These are phyloP conservation scores for Papilio dardanus DNA, from an alignment of 1,140 invertebrate species.

Conservation along the genomic window DNA sequence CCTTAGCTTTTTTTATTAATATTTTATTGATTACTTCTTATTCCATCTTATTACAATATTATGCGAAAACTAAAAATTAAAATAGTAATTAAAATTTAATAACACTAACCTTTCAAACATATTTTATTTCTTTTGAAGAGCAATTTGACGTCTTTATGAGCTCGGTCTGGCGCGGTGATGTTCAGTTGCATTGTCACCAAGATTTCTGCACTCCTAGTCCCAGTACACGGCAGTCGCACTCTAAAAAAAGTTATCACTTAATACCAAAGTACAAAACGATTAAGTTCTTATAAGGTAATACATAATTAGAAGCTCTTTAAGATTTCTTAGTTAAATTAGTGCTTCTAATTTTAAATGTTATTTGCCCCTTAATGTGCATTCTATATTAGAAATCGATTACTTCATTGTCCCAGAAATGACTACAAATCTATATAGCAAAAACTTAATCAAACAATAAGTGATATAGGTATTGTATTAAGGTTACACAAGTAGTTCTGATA, in stretches of 20 bases:
- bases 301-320: neutral
- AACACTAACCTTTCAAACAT: conserved; percentile 89
- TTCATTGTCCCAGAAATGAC: no score
- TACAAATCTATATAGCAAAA: no score
- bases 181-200: conserved; percentile 89
- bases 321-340: no score
- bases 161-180: conserved; percentile 86
- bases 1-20: neutral
- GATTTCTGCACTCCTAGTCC: conserved; percentile 89
- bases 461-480: no score
- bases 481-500: no score
- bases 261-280: neutral
- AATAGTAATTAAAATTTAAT: neutral
- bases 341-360: no score
- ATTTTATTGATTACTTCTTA: neutral
- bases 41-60: no score
- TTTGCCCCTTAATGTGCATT: no score
- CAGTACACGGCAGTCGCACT: conserved; percentile 90
- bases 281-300: neutral
- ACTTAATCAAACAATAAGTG: no score
- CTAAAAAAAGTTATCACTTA: conserved; percentile 73
- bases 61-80: neutral
- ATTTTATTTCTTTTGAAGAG: conserved; percentile 94
- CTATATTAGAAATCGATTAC: no score
- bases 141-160: conserved; percentile 88